phyloP scores from a whole-genome alignment of 2,888 invertebrate genomes.

The Iselma pallidipennis region DNA sequence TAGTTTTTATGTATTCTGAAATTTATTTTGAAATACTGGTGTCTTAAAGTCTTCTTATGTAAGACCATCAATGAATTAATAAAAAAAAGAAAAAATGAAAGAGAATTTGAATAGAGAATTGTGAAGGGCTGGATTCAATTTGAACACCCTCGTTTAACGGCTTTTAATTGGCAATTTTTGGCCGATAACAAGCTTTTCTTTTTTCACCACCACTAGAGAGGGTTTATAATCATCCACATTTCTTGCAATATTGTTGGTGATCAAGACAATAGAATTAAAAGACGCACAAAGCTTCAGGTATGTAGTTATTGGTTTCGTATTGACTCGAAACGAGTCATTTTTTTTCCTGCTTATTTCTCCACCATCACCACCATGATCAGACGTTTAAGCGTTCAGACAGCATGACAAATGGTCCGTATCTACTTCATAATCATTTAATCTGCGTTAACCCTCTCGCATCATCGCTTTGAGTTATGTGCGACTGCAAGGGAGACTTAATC shows the following conservation, averaged over 20 bases:
- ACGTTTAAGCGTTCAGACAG: conserved; percentile 44
- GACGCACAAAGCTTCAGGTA: conserved; percentile 9
- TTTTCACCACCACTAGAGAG: not conserved
- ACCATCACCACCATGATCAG: not conserved
- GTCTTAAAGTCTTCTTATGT: not conserved
- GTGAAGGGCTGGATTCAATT: not conserved
- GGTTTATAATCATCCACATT: not conserved
- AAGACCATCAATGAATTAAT: not conserved
- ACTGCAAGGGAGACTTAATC: conserved; percentile 32
- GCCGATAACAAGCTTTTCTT: not conserved
- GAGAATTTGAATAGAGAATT: not conserved
- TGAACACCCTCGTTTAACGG: not conserved
- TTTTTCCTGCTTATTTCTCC: conserved; percentile 4
- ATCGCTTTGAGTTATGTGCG: conserved; percentile 46
- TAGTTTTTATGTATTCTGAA: too few species aligned
- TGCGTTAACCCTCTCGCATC: conserved; percentile 57
- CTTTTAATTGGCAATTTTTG: not conserved
- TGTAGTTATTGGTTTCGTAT: conserved; percentile 23
- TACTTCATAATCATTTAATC: conserved; percentile 57
- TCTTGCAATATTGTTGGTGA: not conserved
- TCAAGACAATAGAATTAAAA: not conserved
- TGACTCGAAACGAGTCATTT: conserved; percentile 35
- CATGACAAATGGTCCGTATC: conserved; percentile 57
- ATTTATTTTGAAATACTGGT: not conserved
- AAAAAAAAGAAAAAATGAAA: not conserved